These are phyloP conservation scores for Idaea aversata DNA, from an alignment of 2,888 invertebrate genomes.

Conservation along the genomic window DNA sequence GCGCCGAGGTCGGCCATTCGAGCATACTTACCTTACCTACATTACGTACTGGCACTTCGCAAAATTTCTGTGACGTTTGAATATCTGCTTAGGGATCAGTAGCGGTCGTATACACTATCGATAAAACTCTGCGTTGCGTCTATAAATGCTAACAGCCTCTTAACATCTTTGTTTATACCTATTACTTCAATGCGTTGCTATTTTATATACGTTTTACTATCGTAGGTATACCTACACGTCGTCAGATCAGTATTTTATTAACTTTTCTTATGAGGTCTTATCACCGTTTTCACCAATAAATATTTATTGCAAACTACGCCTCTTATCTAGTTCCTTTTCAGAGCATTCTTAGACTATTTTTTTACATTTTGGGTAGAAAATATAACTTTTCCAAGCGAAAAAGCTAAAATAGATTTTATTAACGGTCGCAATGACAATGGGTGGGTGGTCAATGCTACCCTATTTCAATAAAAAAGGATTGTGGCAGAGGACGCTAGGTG, in stretches of 20 bases:
- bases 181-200: neutral
- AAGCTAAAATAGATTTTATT: neutral
- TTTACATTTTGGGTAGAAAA: neutral
- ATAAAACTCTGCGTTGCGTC: neutral
- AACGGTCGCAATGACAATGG: conserved; percentile 1
- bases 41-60: conserved; percentile 25
- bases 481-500: neutral
- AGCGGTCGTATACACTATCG: neutral
- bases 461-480: neutral
- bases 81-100: conserved; percentile 11
- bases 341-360: neutral
- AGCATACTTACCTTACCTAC: conserved; percentile 37
- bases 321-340: neutral
- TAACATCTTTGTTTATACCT: conserved; percentile 1
- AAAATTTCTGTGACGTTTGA: conserved; percentile 32
- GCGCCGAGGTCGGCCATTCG: conserved; percentile 33
- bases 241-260: neutral
- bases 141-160: neutral
- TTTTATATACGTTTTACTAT: neutral
- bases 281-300: neutral
- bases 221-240: neutral
- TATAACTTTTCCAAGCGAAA: neutral
- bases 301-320: neutral
- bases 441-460: neutral
- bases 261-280: conserved; percentile 1